Percentiles rank a stretch among this genome's conserved stretches.
phyloP scores from a whole-genome alignment of 2,888 invertebrate species.

The Saturnia japonica region DNA sequence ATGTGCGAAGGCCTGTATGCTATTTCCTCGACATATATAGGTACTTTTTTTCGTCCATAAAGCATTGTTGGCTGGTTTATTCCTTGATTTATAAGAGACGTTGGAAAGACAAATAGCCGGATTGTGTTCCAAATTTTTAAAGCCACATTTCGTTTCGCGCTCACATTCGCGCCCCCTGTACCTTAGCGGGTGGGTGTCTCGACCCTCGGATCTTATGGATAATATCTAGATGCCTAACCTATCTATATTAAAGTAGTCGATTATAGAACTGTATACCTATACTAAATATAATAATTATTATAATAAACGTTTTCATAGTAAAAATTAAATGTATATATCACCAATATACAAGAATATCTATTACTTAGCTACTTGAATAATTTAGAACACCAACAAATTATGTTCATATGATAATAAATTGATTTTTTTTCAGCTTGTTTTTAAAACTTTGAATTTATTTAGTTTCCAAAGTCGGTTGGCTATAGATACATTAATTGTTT shows the following conservation, averaged over 20 bases:
- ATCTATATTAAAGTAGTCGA: conserved; percentile 15
- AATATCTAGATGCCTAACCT: conserved; percentile 31
- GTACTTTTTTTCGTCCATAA: conserved; percentile 82
- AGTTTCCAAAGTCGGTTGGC: too few relatives aligned
- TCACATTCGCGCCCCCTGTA: conserved; percentile 72
- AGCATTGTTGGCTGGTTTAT: conserved; percentile 85
- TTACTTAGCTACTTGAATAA: too few relatives aligned
- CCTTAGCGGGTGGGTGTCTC: conserved; percentile 45
- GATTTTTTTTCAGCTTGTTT: too few relatives aligned
- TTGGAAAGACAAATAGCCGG: conserved; percentile 89
- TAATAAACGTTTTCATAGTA: background rate
- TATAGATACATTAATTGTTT: background rate
- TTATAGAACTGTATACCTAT: background rate
- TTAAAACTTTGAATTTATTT: too few relatives aligned
- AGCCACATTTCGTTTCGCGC: conserved; percentile 87
- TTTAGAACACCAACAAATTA: too few relatives aligned
- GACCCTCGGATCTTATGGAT: conserved; percentile 55
- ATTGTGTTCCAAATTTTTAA: conserved; percentile 91
- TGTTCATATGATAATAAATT: too few relatives aligned
- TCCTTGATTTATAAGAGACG: conserved; percentile 87
- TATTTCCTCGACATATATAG: conserved; percentile 80
- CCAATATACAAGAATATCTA: too few relatives aligned
- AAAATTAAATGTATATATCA: background rate
- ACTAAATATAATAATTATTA: background rate
- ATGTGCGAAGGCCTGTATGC: conserved; percentile 75